These are phyloP conservation scores for Clunio marinus DNA, from an alignment of 2,888 invertebrate species.

Conservation along the genomic window DNA sequence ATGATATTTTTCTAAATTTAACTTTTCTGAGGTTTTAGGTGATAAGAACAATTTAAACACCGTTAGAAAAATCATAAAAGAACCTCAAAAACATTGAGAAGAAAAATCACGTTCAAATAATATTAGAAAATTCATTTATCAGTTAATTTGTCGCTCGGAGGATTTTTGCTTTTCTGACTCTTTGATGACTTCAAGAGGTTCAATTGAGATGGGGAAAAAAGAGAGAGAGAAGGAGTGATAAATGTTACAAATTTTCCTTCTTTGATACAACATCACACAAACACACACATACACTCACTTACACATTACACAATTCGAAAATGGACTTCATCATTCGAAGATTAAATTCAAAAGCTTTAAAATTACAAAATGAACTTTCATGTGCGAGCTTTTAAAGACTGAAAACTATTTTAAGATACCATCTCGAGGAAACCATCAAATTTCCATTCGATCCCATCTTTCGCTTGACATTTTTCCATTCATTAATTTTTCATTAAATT, in stretches of 20 bases:
- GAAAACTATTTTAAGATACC: no score
- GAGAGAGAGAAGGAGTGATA: not conserved
- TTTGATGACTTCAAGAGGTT: not conserved
- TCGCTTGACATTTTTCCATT: no score
- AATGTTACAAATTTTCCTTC: slow-evolving; percentile 1
- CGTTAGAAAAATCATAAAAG: no score
- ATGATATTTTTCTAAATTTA: not conserved
- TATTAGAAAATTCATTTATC: slow-evolving; percentile 25
- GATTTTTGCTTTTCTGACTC: not conserved
- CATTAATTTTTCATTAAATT: slow-evolving; percentile 31
- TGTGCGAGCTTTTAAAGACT: no score
- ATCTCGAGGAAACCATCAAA: not conserved
- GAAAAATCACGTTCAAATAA: slow-evolving; percentile 21
- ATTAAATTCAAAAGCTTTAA: not conserved
- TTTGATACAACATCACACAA: slow-evolving; percentile 4
- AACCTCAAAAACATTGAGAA: no score
- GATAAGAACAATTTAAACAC: not conserved
- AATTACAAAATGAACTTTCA: no score
- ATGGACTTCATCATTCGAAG: not conserved
- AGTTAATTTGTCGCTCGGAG: slow-evolving; percentile 34
- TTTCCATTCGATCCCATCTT: not conserved
- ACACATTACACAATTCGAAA: slow-evolving; percentile 16
- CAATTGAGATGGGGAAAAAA: not conserved
- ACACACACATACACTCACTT: not conserved
- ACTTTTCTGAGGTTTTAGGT: not conserved